These are phyloP conservation scores for Microplitis manilae DNA, from an alignment of 2,888 invertebrate species.

Conservation along the genomic window DNA sequence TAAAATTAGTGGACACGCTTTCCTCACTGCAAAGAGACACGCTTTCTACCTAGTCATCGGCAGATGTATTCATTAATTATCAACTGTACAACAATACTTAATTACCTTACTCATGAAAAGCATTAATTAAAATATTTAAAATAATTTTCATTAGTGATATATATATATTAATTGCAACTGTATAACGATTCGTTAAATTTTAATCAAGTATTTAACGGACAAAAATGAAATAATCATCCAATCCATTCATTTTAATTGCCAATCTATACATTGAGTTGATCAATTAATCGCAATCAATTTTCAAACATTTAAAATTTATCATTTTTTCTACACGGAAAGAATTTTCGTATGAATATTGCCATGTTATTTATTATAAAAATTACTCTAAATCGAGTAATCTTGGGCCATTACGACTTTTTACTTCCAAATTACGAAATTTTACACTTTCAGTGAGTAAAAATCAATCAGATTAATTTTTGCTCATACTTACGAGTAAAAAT, in stretches of 20 bases:
- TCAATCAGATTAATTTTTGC: too few relatives aligned
- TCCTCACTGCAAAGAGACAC: slow-evolving; percentile 26
- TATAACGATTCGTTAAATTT: neutral
- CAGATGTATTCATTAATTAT: slow-evolving; percentile 25
- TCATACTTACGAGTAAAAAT: too few relatives aligned
- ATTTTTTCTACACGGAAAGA: too few relatives aligned
- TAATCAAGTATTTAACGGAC: slow-evolving; percentile 3
- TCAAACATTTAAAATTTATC: neutral
- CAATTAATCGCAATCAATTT: neutral
- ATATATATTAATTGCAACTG: neutral
- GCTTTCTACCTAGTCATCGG: slow-evolving; percentile 35
- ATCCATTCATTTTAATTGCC: neutral
- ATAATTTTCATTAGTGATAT: neutral
- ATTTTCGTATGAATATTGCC: too few relatives aligned
- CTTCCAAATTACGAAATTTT: too few relatives aligned
- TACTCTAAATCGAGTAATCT: too few relatives aligned
- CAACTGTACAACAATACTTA: slow-evolving; percentile 35
- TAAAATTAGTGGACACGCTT: slow-evolving; percentile 24
- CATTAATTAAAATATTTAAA: neutral
- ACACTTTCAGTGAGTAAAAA: too few relatives aligned
- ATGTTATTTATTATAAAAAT: too few relatives aligned
- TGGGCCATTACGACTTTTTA: too few relatives aligned
- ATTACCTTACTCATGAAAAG: slow-evolving; percentile 44
- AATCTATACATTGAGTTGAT: neutral
- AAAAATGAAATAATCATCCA: neutral